Conservation (phyloP, 2,888 invertebrate species). For the Hemaris fuciformis region DNA sequence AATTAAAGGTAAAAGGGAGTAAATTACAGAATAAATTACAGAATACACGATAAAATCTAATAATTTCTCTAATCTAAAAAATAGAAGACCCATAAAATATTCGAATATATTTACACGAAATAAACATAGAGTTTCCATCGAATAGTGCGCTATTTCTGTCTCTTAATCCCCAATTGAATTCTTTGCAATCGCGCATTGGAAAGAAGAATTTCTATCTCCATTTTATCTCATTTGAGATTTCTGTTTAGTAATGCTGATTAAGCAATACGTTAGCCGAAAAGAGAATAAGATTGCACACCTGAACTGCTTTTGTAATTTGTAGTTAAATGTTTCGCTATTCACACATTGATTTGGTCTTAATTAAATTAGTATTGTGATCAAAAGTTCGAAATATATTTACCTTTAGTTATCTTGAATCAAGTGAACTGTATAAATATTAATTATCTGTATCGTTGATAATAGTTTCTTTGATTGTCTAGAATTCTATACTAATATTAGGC, state of each 20-base stretch:
- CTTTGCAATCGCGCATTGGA: conserved; percentile 33
- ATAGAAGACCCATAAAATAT: neutral
- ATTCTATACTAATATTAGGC: no score
- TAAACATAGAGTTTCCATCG: conserved; percentile 23
- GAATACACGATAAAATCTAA: neutral
- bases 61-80: neutral
- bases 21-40: neutral
- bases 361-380: neutral
- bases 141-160: conserved; percentile 32
- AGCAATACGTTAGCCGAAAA: conserved; percentile 39
- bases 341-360: conserved; percentile 13
- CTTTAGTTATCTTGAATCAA: neutral
- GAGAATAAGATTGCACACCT: conserved; percentile 45
- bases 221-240: conserved; percentile 32
- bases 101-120: neutral
- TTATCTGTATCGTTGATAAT: no score
- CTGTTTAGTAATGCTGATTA: conserved; percentile 47
- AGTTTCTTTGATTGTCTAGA: no score
- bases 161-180: conserved; percentile 48
- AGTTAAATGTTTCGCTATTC: conserved; percentile 54
- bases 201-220: conserved; percentile 19
- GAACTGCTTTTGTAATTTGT: conserved; percentile 49
- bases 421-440: neutral
- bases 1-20: neutral
- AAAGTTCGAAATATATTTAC: neutral